Evolutionary conservation across 2,113 vertebrate species (phyloP).

Genomic region (Corythornis madagascariensis): DNA sequence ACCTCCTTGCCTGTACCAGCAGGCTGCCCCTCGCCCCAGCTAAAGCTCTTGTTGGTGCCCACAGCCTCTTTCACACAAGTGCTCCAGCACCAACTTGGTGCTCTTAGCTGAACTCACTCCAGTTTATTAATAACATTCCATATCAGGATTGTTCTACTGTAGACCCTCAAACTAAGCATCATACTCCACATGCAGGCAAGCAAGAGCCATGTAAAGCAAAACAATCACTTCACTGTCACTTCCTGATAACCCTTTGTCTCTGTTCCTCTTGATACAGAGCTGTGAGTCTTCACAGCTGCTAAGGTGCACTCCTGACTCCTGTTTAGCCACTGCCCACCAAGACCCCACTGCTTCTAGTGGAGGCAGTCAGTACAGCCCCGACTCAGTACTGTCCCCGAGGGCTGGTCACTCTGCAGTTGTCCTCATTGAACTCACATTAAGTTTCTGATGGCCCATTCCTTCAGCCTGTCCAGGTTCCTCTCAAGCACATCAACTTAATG

Average conservation of each 20-base stretch:
- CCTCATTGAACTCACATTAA: accelerated
- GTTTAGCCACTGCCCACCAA: background rate
- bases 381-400: background rate
- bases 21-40: background rate
- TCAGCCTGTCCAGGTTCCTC: background rate
- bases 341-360: background rate
- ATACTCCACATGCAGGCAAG: accelerated
- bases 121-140: background rate
- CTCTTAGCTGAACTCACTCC: background rate
- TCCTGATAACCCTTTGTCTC: background rate
- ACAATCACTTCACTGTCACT: background rate
- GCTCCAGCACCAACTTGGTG: background rate
- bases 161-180: background rate
- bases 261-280: background rate
- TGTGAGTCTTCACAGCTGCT: background rate
- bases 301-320: background rate
- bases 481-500: background rate
- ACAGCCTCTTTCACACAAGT: background rate
- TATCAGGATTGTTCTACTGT: background rate
- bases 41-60: background rate
- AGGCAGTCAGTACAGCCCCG: background rate
- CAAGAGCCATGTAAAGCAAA: background rate
- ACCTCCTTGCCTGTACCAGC: background rate
- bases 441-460: background rate
- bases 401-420: background rate